Percentiles rank a stretch among this genome's conserved stretches.
Evolutionary conservation across 2,113 vertebrate genomes (phyloP).

Genomic region (Cercocebus atys): DNA sequence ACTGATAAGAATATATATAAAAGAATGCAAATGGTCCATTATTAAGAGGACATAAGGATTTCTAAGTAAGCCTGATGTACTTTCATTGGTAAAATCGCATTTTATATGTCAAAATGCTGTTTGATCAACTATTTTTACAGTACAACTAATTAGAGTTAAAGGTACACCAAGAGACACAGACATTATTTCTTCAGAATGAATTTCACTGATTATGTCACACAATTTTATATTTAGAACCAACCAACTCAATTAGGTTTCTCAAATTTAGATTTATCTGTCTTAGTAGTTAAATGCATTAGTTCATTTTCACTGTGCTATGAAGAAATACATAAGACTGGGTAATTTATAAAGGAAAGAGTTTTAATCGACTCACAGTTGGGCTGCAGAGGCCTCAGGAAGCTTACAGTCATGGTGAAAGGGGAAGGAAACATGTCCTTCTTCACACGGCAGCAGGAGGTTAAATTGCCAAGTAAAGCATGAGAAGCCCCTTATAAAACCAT

Average conservation of each 20-base stretch:
- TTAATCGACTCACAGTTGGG: too few species aligned
- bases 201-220: neutral
- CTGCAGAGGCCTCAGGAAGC: too few species aligned
- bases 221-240: neutral
- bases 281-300: neutral
- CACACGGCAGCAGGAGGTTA: too few species aligned
- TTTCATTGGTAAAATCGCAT: neutral
- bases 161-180: neutral
- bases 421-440: too few species aligned
- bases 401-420: too few species aligned
- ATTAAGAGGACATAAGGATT: neutral
- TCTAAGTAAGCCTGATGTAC: neutral
- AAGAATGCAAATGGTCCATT: neutral
- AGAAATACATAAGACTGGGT: too few species aligned
- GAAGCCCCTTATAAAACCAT: too few species aligned
- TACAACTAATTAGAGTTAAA: neutral
- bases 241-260: neutral
- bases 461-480: too few species aligned
- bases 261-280: neutral
- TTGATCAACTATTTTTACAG: neutral
- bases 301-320: too few species aligned
- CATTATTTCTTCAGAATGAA: neutral
- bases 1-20: neutral
- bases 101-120: neutral
- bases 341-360: too few species aligned